phyloP scores from a whole-genome alignment of 2,888 invertebrate species.

The Therioaphis trifolii region DNA sequence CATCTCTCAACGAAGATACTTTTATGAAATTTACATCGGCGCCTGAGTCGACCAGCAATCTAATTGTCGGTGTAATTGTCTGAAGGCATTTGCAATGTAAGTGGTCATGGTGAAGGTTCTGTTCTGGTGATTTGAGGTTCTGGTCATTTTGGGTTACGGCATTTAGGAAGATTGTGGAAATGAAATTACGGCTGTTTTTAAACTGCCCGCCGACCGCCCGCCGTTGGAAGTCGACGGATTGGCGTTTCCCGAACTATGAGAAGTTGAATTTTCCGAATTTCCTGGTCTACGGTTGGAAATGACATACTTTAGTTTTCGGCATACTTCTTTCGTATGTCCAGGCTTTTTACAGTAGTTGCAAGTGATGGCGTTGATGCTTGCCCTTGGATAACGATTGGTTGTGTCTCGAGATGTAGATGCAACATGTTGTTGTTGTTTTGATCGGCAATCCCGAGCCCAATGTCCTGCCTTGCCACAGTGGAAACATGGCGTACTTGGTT shows the following conservation, averaged over 20 bases:
- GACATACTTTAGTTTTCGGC: background rate
- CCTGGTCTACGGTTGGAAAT: background rate
- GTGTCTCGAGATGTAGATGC: too few relatives aligned
- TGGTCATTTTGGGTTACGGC: background rate
- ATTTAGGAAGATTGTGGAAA: too few relatives aligned
- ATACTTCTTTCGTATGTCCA: too few relatives aligned
- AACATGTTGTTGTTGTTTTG: too few relatives aligned
- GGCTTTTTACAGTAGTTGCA: background rate
- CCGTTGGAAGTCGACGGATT: conserved; percentile 1
- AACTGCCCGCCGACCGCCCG: conserved; percentile 5
- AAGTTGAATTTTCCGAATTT: background rate
- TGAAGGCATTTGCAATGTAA: background rate
- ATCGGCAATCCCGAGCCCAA: too few relatives aligned
- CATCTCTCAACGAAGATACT: conserved; percentile 13
- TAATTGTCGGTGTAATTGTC: conserved; percentile 32
- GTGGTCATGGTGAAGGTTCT: conserved; percentile 12
- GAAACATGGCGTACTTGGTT: too few relatives aligned
- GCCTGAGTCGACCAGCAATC: conserved; percentile 11
- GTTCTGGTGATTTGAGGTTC: background rate
- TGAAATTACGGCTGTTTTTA: background rate
- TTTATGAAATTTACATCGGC: conserved; percentile 23
- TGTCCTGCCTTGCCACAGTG: too few relatives aligned
- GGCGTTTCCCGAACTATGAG: background rate
- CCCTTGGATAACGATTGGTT: too few relatives aligned
- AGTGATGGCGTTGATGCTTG: too few relatives aligned